Evolutionary conservation across 2,113 vertebrate species (phyloP).

Genomic region (Okapia johnstoni): DNA sequence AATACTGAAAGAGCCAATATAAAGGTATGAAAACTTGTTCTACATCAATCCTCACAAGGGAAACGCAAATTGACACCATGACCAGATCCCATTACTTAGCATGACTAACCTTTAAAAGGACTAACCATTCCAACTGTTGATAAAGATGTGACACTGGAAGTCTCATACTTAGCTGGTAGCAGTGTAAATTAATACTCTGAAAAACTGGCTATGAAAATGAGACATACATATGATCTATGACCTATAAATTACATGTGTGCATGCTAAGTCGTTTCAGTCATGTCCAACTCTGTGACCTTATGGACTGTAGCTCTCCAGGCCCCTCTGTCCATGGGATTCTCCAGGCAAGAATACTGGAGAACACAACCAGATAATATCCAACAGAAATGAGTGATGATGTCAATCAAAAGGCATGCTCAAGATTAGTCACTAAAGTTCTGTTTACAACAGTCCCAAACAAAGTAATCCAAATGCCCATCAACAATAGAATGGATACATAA

Average conservation of each 20-base stretch:
- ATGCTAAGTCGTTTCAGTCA: background rate
- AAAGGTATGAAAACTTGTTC: background rate
- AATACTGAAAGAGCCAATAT: background rate
- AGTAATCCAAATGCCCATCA: background rate
- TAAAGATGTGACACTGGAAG: background rate
- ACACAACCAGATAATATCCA: background rate
- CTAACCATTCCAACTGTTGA: background rate
- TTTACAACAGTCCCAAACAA: background rate
- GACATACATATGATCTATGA: background rate
- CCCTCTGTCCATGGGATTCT: background rate
- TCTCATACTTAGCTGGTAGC: background rate
- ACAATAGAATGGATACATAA: background rate
- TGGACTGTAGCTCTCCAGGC: background rate
- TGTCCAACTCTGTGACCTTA: background rate
- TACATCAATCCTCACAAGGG: background rate
- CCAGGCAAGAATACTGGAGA: background rate
- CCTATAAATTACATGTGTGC: background rate
- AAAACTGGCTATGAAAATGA: background rate
- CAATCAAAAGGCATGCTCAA: background rate
- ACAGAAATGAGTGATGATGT: background rate
- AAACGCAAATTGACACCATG: background rate
- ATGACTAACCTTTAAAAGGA: background rate
- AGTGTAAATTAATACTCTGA: background rate
- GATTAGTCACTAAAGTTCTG: background rate
- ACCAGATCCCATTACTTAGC: background rate